Conservation (phyloP, 2,888 invertebrate species). For the Amiota communis region DNA sequence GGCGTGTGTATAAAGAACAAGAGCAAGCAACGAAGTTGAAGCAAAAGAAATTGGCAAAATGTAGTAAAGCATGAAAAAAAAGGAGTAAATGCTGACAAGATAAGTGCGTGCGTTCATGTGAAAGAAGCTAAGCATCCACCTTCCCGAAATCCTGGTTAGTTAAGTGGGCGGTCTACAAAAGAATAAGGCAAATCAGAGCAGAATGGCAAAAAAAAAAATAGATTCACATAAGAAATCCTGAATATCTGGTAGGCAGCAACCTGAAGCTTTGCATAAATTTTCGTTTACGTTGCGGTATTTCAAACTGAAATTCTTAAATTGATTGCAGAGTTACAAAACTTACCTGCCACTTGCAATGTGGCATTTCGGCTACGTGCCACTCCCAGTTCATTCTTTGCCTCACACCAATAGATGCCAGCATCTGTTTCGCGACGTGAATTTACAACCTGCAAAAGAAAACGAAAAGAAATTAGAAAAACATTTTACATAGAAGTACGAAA, state of each 20-base stretch:
- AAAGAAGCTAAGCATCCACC: conserved; percentile 49
- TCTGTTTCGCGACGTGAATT: conserved; percentile 83
- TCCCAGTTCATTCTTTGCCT: conserved; percentile 87
- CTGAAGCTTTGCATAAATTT: conserved; percentile 43
- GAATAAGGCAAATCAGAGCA: not conserved
- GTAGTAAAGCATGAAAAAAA: conserved; percentile 40
- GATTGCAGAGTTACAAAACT: conserved; percentile 62
- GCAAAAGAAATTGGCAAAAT: conserved; percentile 33
- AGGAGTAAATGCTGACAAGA: conserved; percentile 52
- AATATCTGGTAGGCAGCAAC: conserved; percentile 28
- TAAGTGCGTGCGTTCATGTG: conserved; percentile 65
- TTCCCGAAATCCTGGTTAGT: conserved; percentile 46
- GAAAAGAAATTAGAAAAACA: conserved; percentile 32
- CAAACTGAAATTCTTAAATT: not conserved
- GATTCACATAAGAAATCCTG: too few species aligned
- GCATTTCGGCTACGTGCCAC: conserved; percentile 88
- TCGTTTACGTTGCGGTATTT: conserved; percentile 8
- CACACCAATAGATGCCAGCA: conserved; percentile 92
- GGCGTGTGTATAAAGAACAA: not conserved
- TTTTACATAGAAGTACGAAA: too few species aligned
- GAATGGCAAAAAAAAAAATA: not conserved
- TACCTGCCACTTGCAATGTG: conserved; percentile 89
- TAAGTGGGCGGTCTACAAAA: conserved; percentile 51
- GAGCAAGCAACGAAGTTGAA: conserved; percentile 33
- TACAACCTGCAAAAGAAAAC: conserved; percentile 75